Conservation (phyloP, 2,797 vertebrate species). For the Rachycentron canadum region DNA sequence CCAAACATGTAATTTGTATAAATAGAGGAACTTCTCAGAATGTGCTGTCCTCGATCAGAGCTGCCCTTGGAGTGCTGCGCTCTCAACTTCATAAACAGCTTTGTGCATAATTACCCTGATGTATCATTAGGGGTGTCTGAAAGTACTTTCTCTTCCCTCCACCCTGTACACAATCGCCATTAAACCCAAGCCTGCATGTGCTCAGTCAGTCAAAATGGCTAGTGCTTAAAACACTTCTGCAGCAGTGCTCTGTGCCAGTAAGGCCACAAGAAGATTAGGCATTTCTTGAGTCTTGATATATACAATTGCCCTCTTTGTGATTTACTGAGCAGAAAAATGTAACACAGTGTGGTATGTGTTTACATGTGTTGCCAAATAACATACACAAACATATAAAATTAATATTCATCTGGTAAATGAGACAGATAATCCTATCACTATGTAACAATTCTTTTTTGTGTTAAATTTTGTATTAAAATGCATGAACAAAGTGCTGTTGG, state of each 20-base stretch:
- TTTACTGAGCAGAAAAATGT: neutral
- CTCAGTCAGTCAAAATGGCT: neutral
- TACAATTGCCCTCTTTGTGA: no score
- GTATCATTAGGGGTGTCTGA: conserved; percentile 14
- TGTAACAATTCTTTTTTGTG: neutral
- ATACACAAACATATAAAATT: neutral
- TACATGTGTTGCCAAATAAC: neutral
- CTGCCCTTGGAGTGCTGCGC: neutral
- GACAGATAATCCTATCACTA: neutral
- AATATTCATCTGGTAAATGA: neutral
- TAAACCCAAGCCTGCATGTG: neutral
- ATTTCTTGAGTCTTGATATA: neutral
- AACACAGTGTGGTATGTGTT: neutral
- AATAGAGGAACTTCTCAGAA: conserved; percentile 25
- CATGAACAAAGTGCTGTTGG: neutral
- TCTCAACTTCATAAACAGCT: conserved; percentile 24
- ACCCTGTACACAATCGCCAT: conserved; percentile 7
- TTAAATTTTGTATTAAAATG: neutral
- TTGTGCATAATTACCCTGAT: conserved; percentile 31
- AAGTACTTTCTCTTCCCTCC: conserved; percentile 20
- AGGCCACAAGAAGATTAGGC: neutral
- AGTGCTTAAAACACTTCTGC: neutral
- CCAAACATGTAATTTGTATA: conserved; percentile 14
- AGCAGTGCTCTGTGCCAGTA: neutral
- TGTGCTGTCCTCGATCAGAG: conserved; percentile 35